Percentiles rank a stretch among this genome's conserved stretches.
These are phyloP conservation scores for Dasyurus viverrinus DNA, from an alignment of 2,113 vertebrate species.

Conservation along the genomic window DNA sequence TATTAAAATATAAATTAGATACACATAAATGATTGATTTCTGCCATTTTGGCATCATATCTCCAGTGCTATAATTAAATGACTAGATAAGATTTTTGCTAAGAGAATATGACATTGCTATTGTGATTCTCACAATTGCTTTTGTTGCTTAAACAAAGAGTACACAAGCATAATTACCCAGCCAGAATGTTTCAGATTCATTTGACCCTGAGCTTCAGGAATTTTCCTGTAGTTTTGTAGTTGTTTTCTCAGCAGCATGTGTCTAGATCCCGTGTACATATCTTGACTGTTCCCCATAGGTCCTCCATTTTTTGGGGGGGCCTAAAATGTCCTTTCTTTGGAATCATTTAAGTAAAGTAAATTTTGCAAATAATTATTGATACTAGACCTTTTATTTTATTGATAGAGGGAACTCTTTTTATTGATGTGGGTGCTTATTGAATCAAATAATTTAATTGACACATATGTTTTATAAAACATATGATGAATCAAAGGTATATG, in stretches of 20 bases:
- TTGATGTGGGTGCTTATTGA: neutral
- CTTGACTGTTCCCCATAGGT: neutral
- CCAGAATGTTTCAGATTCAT: neutral
- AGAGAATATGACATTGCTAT: neutral
- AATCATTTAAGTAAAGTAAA: neutral
- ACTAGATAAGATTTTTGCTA: neutral
- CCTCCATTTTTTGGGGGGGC: neutral
- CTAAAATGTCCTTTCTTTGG: neutral
- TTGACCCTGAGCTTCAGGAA: neutral
- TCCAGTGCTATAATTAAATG: neutral
- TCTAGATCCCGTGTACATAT: neutral
- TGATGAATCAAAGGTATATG: neutral
- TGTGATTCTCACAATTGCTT: neutral
- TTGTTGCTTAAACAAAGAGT: neutral
- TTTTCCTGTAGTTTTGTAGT: neutral
- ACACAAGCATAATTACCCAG: neutral
- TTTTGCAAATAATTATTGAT: neutral
- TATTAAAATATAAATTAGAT: too few species aligned
- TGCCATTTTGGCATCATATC: neutral
- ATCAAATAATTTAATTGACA: neutral
- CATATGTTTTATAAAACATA: neutral
- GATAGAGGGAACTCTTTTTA: neutral
- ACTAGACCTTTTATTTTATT: neutral
- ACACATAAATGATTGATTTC: neutral
- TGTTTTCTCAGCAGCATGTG: neutral